Base-by-base conservation (phyloP, 2,888 invertebrate genomes). In the Cremastobaeus sp. region DNA sequence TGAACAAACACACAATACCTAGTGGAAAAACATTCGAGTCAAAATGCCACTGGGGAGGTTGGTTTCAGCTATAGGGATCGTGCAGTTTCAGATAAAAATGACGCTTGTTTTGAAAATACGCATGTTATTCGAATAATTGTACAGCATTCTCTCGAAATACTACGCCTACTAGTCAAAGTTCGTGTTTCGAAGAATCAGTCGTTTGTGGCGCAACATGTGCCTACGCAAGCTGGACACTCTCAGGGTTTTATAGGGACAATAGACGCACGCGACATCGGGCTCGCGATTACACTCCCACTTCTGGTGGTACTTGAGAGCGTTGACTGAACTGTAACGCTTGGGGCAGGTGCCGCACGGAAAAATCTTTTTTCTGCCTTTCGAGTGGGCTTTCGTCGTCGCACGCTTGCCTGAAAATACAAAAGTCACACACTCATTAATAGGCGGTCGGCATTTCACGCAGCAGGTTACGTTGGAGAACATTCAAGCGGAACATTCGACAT, bases 161-260 rank as follows among this genome's bases (percentile, higher is more conserved):
- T n/a, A n/a, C n/a, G n/a, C n/a, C n/a, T n/a, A n/a, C n/a, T n/a
- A n/a, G n/a, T n/a, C n/a, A n/a, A n/a, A n/a, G n/a, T n/a, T n/a
- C n/a, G n/a, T n/a, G n/a, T n/a, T n/a, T n/a, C 25, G 25, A 8
- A 5, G n/a, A 1, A 50, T 5, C 1, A 39, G 32, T 6, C 11
- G 12, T 18, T 45, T 43, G 17, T 73, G 60, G 12, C 72, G 39
- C 8, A 57, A 0, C 74, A 82, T 81, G 65, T 85, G 85, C 30
- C 83, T 78, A 47, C 78, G 75, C 6, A 85, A 78, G 64, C 82
- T 80, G 5, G 82, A 79, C 66, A 80, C 83, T 32, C 84, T 69
- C 54, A 79, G 69, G 2, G 83, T 80, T 65, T 76, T 79, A 74
- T 84, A 84, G 21, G 54, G 73, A 70, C 87, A 87, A 15, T 80